Conservation (phyloP, 2,113 vertebrate species). For the Chascanopsetta lugubris region DNA sequence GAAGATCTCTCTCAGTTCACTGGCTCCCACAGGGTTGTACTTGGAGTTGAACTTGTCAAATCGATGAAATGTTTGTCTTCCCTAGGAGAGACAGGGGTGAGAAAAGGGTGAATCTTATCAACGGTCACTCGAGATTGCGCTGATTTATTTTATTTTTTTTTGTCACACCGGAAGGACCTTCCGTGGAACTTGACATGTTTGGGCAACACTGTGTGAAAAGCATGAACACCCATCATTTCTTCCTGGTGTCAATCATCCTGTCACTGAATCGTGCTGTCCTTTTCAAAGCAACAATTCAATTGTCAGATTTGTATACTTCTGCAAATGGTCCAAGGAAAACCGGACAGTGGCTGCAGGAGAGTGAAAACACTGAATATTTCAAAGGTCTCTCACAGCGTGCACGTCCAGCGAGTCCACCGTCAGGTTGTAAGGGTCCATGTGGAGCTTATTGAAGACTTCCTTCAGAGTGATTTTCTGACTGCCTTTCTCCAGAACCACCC, state of each 20-base stretch:
- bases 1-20: conserved; percentile 95
- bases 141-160: conserved; percentile 41
- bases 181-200: conserved; percentile 20
- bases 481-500: conserved; percentile 86
- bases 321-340: neutral
- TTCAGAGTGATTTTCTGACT: conserved; percentile 87
- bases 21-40: conserved; percentile 98
- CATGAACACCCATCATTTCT: conserved; percentile 25
- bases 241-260: conserved; percentile 18
- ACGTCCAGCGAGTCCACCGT: conserved; percentile 98
- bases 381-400: conserved; percentile 88
- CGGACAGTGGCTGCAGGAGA: neutral
- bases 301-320: neutral
- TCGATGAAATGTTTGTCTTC: conserved; percentile 97
- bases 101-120: conserved; percentile 16
- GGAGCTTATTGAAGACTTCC: conserved; percentile 89
- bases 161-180: conserved; percentile 8
- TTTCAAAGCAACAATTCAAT: conserved; percentile 6
- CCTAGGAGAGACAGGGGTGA: conserved; percentile 76
- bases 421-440: conserved; percentile 97
- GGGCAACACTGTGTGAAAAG: conserved; percentile 29
- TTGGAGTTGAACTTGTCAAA: conserved; percentile 99
- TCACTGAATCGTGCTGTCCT: conserved; percentile 12
- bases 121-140: conserved; percentile 10
- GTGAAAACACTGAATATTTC: neutral